Base-by-base conservation (phyloP, 2,113 vertebrate genomes). In the Tachysurus fulvidraco region DNA sequence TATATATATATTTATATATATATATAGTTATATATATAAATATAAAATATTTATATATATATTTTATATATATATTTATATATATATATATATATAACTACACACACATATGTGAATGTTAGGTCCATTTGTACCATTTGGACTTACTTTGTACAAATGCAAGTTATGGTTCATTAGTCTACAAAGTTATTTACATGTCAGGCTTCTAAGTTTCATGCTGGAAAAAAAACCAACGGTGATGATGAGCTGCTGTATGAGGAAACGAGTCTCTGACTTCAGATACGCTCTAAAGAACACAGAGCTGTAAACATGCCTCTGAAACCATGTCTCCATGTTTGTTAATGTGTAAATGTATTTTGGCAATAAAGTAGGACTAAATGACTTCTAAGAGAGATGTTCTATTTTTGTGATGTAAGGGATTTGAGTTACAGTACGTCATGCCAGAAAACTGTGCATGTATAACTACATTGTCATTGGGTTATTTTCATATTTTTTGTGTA, bases 171-270 rank as follows among this genome's bases (percentile, higher is more conserved):
- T 16, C 5, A 30, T 12, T n/a, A 28, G 28, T 10, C 19, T 50
- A 46, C 36, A 36, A 36, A 2, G 25, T 57, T 57, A 57, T 55
- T 57, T 59, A 17, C 7, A 30, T 55, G 54, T 59, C 12, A 30
- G 54, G 54, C 12, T 60, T 44, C 7, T 77, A 21, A n/a, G 83
- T 78, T 64, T 64, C 59, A 54, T 59, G 4, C 10, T 64, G 83
- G 55, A 76, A 67, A 85, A 36, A 36, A 36, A 36, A 36, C 55
- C 30, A 16, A 16, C 44, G 10, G 25, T 65, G 44, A n/a, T 30
- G 44, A 46, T n/a, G 10, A 79, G 14, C 28, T 52, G 3, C 41
- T 55, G 19, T 67, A 80, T 67, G 76, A 85, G 84, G 84, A 85
- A 85, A 85, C 14, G 23, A 77, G 55, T 62, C 28, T 79, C 74